Evolutionary conservation across 2,888 invertebrate species (phyloP).

Genomic region (Mactromeris polynyma): DNA sequence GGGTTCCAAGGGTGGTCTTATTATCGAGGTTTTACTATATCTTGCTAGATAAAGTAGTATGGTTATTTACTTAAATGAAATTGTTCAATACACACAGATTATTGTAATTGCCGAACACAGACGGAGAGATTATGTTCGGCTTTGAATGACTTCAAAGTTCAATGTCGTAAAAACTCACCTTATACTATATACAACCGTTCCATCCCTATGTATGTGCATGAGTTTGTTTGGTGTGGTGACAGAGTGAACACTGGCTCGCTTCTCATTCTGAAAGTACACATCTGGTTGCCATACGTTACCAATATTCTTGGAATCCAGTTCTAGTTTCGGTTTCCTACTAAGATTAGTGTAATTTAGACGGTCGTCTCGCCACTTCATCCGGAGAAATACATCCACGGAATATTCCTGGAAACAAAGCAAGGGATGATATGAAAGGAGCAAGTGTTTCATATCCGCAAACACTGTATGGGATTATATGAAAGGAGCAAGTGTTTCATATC

Average conservation of each 20-base stretch:
- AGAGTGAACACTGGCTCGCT: conserved; percentile 38
- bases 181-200: conserved; percentile 53
- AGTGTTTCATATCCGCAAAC: too few species aligned
- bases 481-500: too few species aligned
- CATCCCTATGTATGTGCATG: conserved; percentile 53
- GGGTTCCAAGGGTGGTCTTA: too few species aligned
- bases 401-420: conserved; percentile 30
- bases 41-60: too few species aligned
- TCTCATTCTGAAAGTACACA: conserved; percentile 52
- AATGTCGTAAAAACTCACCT: conserved; percentile 29
- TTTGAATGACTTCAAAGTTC: too few species aligned
- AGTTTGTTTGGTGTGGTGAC: conserved; percentile 53
- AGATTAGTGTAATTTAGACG: conserved; percentile 32
- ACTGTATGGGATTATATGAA: too few species aligned
- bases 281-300: conserved; percentile 54
- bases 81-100: too few species aligned
- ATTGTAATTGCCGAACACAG: too few species aligned
- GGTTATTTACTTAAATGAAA: too few species aligned
- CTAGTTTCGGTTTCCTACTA: conserved; percentile 21
- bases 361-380: conserved; percentile 43
- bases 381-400: conserved; percentile 42
- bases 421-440: too few species aligned
- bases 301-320: conserved; percentile 44
- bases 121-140: too few species aligned
- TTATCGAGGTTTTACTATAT: too few species aligned